Conservation (phyloP, 1,140 invertebrate species). For the Brachionus koreanus region DNA sequence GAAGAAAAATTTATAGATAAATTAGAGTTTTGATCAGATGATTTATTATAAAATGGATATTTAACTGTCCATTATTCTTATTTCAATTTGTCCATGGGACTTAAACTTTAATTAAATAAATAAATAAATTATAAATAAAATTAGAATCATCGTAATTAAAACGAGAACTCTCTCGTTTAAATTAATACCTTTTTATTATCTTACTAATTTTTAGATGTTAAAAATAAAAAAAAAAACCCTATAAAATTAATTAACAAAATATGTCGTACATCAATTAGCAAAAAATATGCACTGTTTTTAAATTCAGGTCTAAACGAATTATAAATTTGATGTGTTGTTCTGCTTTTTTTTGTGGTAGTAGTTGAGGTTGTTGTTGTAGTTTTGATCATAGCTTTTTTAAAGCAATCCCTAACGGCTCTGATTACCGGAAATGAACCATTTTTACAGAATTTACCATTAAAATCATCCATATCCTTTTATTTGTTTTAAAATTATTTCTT, state of each 20-base stretch:
- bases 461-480: constrained; percentile 59
- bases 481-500: not conserved
- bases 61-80: too few species aligned
- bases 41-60: too few species aligned
- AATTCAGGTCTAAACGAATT: not conserved
- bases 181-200: too few species aligned
- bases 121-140: too few species aligned
- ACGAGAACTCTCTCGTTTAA: too few species aligned
- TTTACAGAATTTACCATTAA: constrained; percentile 50
- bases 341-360: not conserved
- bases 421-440: constrained; percentile 62
- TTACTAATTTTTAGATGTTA: too few species aligned
- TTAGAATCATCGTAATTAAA: too few species aligned
- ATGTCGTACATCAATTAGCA: not conserved
- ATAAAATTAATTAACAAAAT: not conserved
- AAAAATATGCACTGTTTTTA: not conserved
- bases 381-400: constrained; percentile 34
- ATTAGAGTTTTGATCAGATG: too few species aligned
- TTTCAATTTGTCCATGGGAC: too few species aligned
- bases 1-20: too few species aligned
- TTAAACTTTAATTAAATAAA: too few species aligned
- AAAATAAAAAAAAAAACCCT: not conserved
- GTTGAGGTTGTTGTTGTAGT: constrained; percentile 35
- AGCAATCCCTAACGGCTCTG: constrained; percentile 57
- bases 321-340: not conserved